phyloP scores from a whole-genome alignment of 2,797 vertebrate genomes.

The Peromyscus eremicus region DNA sequence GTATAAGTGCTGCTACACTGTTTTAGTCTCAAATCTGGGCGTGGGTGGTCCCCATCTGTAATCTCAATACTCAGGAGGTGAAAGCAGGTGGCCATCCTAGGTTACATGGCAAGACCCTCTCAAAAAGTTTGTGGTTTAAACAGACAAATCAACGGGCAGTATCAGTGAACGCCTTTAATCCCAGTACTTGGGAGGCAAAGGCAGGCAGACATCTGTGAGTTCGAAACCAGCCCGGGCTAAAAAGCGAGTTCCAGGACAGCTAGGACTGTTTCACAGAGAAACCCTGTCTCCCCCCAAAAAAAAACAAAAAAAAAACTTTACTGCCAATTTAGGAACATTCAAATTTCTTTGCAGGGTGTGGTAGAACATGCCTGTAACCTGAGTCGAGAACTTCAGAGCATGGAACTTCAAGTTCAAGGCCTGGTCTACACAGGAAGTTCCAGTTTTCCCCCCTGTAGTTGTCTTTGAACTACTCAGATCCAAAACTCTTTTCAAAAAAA shows the following conservation, averaged over 20 bases:
- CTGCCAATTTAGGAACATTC: neutral
- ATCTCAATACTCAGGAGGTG: neutral
- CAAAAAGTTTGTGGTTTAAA: neutral
- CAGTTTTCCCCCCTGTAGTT: neutral
- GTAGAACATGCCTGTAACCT: neutral
- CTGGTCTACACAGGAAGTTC: neutral
- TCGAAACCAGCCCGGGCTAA: too few relatives aligned
- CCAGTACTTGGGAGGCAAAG: too few relatives aligned
- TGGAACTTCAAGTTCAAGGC: neutral
- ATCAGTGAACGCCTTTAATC: too few relatives aligned
- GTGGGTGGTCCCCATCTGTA: too few relatives aligned
- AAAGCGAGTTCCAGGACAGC: too few relatives aligned
- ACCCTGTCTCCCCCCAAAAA: too few relatives aligned
- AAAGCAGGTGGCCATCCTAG: neutral
- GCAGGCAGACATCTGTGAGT: too few relatives aligned
- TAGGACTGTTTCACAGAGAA: too few relatives aligned
- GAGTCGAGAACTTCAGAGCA: neutral
- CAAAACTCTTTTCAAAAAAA: neutral
- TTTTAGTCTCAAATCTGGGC: neutral
- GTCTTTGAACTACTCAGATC: slow-evolving; percentile 17
- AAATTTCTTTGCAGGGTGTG: neutral
- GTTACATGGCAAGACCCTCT: neutral
- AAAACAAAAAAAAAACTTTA: neutral
- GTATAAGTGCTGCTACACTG: neutral
- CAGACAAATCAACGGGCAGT: neutral